These are phyloP conservation scores for Temnothorax curvispinosus DNA, from an alignment of 1,140 invertebrate species.

Conservation along the genomic window DNA sequence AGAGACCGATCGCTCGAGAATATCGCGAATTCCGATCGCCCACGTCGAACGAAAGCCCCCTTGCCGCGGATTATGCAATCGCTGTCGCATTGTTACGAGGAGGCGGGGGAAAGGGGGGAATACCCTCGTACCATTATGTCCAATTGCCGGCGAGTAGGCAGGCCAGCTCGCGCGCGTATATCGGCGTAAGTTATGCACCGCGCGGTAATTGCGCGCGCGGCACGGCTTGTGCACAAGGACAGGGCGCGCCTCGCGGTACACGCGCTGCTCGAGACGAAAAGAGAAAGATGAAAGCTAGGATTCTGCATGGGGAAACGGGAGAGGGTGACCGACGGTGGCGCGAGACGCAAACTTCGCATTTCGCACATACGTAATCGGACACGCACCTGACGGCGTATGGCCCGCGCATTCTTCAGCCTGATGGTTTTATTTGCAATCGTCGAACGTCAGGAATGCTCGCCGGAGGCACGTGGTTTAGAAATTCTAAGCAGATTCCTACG, in stretches of 20 bases:
- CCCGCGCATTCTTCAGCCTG: background rate
- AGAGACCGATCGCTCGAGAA: background rate
- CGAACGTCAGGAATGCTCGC: background rate
- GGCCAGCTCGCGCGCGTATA: background rate
- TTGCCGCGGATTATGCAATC: slow-evolving; percentile 15
- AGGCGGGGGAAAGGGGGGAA: background rate
- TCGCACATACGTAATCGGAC: slow-evolving; percentile 4
- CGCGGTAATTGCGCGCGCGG: slow-evolving; percentile 58
- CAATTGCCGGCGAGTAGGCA: background rate
- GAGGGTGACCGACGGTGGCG: background rate
- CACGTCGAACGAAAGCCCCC: background rate
- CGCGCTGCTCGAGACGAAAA: background rate
- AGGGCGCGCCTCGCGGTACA: slow-evolving; percentile 58
- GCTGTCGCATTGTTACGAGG: slow-evolving; percentile 10
- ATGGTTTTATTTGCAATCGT: background rate
- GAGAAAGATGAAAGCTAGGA: background rate
- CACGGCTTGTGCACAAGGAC: slow-evolving; percentile 67
- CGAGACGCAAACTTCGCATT: background rate
- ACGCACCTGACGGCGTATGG: background rate
- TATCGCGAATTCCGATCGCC: slow-evolving; percentile 37
- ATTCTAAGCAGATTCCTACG: background rate
- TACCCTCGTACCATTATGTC: slow-evolving; percentile 41
- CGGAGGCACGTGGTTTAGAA: background rate
- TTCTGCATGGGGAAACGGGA: background rate
- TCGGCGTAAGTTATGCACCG: slow-evolving; percentile 58